Evolutionary conservation across 2,888 invertebrate species (phyloP).

Genomic region (Homarus gammarus): DNA sequence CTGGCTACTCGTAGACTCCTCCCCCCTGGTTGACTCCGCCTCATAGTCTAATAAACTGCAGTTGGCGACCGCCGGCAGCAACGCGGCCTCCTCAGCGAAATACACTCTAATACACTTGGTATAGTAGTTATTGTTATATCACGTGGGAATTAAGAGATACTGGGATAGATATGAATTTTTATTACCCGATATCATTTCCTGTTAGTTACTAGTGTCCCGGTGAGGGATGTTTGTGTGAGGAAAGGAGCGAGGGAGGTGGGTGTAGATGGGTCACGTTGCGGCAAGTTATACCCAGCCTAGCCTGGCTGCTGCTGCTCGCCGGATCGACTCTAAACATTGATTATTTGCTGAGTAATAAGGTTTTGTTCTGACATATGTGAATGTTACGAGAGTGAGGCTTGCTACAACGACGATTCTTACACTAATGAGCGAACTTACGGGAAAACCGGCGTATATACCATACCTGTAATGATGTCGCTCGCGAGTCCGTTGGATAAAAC

Average conservation of each 20-base stretch:
- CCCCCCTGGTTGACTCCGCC: constrained; percentile 68
- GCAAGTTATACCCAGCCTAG: neutral
- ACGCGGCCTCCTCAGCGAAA: constrained; percentile 57
- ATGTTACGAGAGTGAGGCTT: constrained; percentile 17
- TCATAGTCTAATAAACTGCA: constrained; percentile 72
- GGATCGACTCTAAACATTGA: constrained; percentile 60
- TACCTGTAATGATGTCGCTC: constrained; percentile 12
- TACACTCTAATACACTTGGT: constrained; percentile 71
- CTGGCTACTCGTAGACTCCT: constrained; percentile 65
- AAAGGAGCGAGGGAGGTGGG: constrained; percentile 10
- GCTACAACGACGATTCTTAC: neutral
- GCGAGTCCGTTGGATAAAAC: neutral
- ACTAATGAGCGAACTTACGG: constrained; percentile 4
- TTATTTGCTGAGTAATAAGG: constrained; percentile 70
- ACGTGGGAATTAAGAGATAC: constrained; percentile 69
- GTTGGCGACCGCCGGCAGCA: constrained; percentile 62
- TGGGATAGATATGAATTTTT: constrained; percentile 56
- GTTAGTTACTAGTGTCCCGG: constrained; percentile 1
- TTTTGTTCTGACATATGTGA: constrained; percentile 54
- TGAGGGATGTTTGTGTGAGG: constrained; percentile 2
- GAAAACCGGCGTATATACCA: neutral
- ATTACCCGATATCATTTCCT: constrained; percentile 45
- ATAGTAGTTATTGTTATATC: constrained; percentile 70
- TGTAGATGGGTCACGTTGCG: constrained; percentile 36
- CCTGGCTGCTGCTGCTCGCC: constrained; percentile 42